Percentiles rank a stretch among this genome's conserved stretches.
Evolutionary conservation across 2,888 invertebrate species (phyloP).

Genomic region (Harpalus rufipes): DNA sequence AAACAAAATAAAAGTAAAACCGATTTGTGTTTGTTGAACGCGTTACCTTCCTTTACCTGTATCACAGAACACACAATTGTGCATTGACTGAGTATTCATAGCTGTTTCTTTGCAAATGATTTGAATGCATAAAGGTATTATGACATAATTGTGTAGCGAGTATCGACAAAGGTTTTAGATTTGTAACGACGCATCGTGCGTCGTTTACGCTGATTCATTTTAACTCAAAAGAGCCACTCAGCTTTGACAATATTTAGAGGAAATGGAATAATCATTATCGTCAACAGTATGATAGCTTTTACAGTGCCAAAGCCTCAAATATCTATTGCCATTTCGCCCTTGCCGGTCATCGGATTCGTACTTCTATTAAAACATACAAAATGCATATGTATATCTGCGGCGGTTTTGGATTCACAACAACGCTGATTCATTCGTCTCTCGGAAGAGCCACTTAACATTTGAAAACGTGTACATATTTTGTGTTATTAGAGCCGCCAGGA

Average conservation of each 20-base stretch:
- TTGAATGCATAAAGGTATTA: constrained; percentile 2
- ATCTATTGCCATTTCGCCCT: too few species aligned
- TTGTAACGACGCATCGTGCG: neutral
- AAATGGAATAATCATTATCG: constrained; percentile 49
- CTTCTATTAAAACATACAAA: too few species aligned
- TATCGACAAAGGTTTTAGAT: neutral
- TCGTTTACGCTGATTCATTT: constrained; percentile 35
- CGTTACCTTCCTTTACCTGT: neutral
- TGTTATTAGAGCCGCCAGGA: constrained; percentile 59
- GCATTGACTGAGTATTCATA: neutral
- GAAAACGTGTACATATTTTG: constrained; percentile 66
- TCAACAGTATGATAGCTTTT: too few species aligned
- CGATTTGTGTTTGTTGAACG: neutral
- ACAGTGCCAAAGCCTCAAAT: too few species aligned
- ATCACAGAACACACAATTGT: neutral
- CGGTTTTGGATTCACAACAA: neutral
- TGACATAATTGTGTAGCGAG: neutral
- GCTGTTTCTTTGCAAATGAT: neutral
- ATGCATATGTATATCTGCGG: too few species aligned
- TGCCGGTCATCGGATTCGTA: too few species aligned
- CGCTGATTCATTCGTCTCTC: constrained; percentile 17
- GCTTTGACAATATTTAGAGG: constrained; percentile 62
- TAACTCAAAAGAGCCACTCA: constrained; percentile 55
- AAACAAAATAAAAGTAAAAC: neutral
- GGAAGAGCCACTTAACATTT: constrained; percentile 58